phyloP scores from a whole-genome alignment of 2,113 vertebrate species.

The Tachysurus fulvidraco region DNA sequence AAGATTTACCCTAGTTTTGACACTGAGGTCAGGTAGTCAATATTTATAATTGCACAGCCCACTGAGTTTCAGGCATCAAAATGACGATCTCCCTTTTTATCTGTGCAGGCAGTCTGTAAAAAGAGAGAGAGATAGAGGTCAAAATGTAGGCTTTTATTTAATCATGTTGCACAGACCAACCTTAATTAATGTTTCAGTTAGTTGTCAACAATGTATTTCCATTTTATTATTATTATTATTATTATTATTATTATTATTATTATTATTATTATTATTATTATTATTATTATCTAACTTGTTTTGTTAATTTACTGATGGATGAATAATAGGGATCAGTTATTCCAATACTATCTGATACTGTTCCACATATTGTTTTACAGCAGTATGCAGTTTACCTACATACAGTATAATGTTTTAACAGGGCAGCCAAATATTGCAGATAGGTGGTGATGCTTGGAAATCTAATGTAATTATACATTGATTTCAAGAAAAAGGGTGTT shows the following conservation, averaged over 20 bases:
- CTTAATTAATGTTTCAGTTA: not conserved
- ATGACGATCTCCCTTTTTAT: slow-evolving; percentile 29
- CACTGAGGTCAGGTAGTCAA: slow-evolving; percentile 53
- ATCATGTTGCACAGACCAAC: not conserved
- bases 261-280: not conserved
- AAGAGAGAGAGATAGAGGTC: not conserved
- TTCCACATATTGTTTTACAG: not conserved
- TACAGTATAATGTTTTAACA: not conserved
- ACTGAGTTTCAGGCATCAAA: slow-evolving; percentile 37
- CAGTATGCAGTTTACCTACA: not conserved
- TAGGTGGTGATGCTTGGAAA: not conserved
- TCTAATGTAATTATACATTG: not conserved
- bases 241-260: not conserved
- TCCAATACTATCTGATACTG: not conserved
- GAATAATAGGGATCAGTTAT: not conserved
- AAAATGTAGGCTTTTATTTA: not conserved
- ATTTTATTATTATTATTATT: not conserved
- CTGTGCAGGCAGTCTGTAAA: slow-evolving; percentile 20
- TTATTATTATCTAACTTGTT: not conserved
- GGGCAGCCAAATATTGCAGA: not conserved
- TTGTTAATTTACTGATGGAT: not conserved
- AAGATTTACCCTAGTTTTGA: slow-evolving; percentile 51
- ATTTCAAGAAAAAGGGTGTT: not conserved
- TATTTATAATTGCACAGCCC: slow-evolving; percentile 54
- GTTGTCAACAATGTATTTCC: not conserved